Evolutionary conservation across 1,140 invertebrate species (phyloP).

Genomic region (Heliothis subflexa): DNA sequence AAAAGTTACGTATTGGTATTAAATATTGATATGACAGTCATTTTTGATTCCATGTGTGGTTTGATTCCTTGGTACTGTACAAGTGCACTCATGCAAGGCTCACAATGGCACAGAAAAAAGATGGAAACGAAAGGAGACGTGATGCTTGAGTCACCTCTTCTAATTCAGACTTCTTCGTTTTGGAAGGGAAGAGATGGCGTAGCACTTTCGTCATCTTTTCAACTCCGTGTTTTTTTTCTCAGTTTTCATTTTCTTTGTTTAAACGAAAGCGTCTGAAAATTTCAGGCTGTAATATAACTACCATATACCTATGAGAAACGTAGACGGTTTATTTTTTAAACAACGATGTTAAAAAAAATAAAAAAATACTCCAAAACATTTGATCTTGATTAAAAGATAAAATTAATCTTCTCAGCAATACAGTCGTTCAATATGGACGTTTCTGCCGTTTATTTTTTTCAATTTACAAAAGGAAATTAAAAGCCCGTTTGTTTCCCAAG

Average conservation of each 20-base stretch:
- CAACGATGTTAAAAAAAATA: too few species aligned
- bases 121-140: background rate
- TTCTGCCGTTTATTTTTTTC: constrained; percentile 54
- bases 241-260: background rate
- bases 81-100: background rate
- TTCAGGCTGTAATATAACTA: background rate
- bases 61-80: background rate
- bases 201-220: background rate
- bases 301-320: background rate
- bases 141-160: background rate
- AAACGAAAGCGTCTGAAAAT: background rate
- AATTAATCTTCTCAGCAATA: constrained; percentile 39
- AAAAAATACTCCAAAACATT: background rate
- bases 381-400: constrained; percentile 26
- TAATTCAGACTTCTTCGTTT: background rate
- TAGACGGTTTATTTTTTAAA: too few species aligned
- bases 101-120: background rate
- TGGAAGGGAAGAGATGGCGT: constrained; percentile 12
- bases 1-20: constrained; percentile 3
- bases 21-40: background rate
- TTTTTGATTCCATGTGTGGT: background rate
- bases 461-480: constrained; percentile 61
- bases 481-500: constrained; percentile 57
- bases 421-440: constrained; percentile 42
- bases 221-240: background rate